A percentile compares a stretch with the other conserved stretches of the same genome.
phyloP scores from a whole-genome alignment of 35 echinoderm and acorn worm genomes.

The Ophioderma brevispina region DNA sequence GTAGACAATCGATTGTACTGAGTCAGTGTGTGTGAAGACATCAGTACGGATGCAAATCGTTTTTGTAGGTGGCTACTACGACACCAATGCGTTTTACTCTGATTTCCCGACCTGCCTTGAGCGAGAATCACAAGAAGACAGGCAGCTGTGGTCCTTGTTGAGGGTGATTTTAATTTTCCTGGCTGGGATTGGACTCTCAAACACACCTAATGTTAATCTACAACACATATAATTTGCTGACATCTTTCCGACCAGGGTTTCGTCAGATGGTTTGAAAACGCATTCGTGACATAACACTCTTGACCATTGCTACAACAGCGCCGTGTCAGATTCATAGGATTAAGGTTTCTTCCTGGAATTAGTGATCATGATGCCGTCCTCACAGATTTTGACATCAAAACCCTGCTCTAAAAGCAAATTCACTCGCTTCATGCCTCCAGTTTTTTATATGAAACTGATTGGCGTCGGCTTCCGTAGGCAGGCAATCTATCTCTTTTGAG shows the following conservation, averaged over 20 bases:
- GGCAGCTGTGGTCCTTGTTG: too few relatives aligned
- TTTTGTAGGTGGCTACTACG: too few relatives aligned
- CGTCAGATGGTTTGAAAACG: too few relatives aligned
- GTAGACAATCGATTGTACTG: too few relatives aligned
- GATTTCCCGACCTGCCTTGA: too few relatives aligned
- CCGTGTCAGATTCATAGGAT: not conserved
- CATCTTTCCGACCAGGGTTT: constrained; percentile 11
- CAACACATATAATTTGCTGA: not conserved
- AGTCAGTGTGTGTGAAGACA: too few relatives aligned
- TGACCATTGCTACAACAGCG: not conserved
- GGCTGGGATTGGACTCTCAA: not conserved
- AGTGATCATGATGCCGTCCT: not conserved
- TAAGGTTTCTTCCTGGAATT: constrained; percentile 4
- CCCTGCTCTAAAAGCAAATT: not conserved
- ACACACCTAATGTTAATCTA: not conserved
- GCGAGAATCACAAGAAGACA: too few relatives aligned
- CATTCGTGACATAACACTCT: not conserved
- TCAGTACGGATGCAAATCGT: too few relatives aligned
- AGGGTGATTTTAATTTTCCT: too few relatives aligned
- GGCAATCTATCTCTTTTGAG: too few relatives aligned
- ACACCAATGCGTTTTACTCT: too few relatives aligned
- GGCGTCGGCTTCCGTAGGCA: too few relatives aligned
- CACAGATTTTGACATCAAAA: constrained; percentile 21
- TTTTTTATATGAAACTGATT: not conserved
- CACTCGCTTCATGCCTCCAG: not conserved